These are phyloP conservation scores for Notiomystis cincta DNA, from an alignment of 2,113 vertebrate genomes.

Conservation along the genomic window DNA sequence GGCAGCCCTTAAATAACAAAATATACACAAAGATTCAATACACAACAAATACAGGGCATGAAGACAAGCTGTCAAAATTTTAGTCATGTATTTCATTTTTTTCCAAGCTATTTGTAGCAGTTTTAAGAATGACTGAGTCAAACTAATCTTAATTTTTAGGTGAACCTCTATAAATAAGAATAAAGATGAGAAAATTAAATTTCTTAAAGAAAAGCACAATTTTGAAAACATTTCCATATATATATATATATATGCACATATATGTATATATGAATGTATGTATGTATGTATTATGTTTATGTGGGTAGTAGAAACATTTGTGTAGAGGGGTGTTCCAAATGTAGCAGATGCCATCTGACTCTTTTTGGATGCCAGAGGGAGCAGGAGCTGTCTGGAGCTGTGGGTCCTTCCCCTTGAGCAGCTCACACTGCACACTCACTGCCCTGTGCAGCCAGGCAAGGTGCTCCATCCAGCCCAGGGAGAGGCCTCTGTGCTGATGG, in stretches of 20 bases:
- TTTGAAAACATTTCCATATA: background rate
- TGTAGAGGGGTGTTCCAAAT: background rate
- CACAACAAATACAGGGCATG: background rate
- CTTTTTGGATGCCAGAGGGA: background rate
- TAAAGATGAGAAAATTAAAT: background rate
- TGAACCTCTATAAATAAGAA: background rate
- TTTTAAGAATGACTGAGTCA: background rate
- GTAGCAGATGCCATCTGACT: background rate
- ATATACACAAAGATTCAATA: background rate
- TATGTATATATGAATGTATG: background rate
- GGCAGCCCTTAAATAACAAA: background rate
- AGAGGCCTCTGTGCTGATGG: background rate
- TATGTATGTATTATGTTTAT: background rate
- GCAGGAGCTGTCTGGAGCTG: background rate
- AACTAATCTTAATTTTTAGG: background rate
- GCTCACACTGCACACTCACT: fast-evolving
- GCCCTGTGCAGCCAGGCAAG: fast-evolving
- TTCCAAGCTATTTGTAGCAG: background rate
- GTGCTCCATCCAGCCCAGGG: background rate
- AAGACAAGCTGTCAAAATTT: background rate
- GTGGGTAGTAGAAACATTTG: background rate
- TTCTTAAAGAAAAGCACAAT: background rate
- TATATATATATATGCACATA: background rate
- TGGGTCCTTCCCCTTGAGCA: background rate
- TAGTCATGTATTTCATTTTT: background rate